Evolutionary conservation across 1,140 invertebrate species (phyloP).

Genomic region (Trichonephila clavipes): DNA sequence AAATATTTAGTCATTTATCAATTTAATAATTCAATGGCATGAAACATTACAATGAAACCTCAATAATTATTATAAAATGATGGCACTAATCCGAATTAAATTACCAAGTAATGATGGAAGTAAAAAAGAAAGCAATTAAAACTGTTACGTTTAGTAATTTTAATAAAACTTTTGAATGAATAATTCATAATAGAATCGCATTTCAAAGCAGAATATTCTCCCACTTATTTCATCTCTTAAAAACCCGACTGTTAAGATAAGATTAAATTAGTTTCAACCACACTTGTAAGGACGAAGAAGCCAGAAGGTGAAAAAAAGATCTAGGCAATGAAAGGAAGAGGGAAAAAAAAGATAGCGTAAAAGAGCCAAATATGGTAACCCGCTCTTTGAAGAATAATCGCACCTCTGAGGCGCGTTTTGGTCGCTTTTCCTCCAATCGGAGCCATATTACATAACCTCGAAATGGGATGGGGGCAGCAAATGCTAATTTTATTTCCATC

Average conservation of each 20-base stretch:
- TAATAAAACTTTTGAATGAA: background rate
- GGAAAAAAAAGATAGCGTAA: background rate
- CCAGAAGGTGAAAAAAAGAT: background rate
- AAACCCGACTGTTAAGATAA: background rate
- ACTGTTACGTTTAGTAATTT: background rate
- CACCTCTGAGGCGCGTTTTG: constrained; percentile 69
- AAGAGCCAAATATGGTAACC: constrained; percentile 54
- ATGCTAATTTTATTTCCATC: constrained; percentile 76
- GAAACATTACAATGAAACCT: background rate
- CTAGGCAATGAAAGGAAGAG: background rate
- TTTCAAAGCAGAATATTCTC: background rate
- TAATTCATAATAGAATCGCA: background rate
- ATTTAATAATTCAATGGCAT: background rate
- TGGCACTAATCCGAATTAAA: background rate
- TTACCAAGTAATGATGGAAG: background rate
- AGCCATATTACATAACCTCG: constrained; percentile 70
- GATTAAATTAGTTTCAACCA: background rate
- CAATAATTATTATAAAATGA: background rate
- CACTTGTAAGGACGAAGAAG: background rate
- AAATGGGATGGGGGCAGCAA: constrained; percentile 65
- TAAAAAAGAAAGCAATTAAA: background rate
- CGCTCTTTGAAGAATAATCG: constrained; percentile 51
- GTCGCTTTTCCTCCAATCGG: constrained; percentile 72
- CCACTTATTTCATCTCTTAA: background rate
- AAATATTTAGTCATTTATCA: background rate